Evolutionary conservation across 2,113 vertebrate genomes (phyloP).

Genomic region (Chelonoidis abingdonii): DNA sequence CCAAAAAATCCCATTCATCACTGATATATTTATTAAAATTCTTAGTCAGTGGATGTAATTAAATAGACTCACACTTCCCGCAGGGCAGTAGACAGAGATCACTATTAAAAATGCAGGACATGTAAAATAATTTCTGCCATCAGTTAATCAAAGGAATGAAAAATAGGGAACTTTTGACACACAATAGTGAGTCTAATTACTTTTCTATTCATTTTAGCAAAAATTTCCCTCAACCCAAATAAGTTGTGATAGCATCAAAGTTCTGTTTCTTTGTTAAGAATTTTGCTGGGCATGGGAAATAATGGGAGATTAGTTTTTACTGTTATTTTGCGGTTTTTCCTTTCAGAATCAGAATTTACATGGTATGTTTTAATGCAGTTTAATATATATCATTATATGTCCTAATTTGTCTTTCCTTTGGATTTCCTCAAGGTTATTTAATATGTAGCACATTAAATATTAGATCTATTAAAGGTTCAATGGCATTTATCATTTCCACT

Average conservation of each 20-base stretch:
- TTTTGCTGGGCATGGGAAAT: background rate
- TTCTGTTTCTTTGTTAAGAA: background rate
- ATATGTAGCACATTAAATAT: background rate
- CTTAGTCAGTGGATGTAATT: conserved; percentile 52
- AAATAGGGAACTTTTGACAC: conserved; percentile 31
- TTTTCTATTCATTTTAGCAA: background rate
- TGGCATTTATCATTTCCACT: background rate
- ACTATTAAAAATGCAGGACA: conserved; percentile 30
- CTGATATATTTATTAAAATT: conserved; percentile 64
- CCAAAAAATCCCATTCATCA: conserved; percentile 11
- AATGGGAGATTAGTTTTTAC: background rate
- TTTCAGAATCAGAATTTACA: background rate
- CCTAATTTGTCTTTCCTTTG: background rate
- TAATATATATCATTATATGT: background rate
- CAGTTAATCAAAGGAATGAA: conserved; percentile 47
- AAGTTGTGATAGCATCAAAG: background rate
- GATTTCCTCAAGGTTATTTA: background rate
- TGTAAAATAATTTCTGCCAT: conserved; percentile 26
- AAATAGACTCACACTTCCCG: conserved; percentile 19
- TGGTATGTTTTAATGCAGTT: background rate
- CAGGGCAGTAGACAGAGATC: conserved; percentile 5
- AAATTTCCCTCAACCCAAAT: background rate
- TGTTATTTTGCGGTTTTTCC: fast-evolving
- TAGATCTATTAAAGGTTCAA: background rate
- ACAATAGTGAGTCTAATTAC: conserved; percentile 23